A percentile compares a stretch with the other conserved stretches of the same genome.
Evolutionary conservation across 2,888 invertebrate genomes (phyloP).

Genomic region (Agriotes lineatus): DNA sequence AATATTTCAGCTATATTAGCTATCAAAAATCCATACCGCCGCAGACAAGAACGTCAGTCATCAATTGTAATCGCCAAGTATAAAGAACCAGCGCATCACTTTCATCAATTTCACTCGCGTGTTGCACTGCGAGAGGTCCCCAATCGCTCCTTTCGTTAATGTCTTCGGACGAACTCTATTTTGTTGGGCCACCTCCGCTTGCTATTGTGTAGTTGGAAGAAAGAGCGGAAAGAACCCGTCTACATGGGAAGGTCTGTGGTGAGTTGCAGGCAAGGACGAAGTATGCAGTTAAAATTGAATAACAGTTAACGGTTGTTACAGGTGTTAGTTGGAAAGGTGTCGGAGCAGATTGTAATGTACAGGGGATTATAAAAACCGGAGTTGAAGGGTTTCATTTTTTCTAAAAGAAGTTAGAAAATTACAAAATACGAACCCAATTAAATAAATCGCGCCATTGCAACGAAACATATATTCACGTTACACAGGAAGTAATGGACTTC

Average conservation of each 20-base stretch:
- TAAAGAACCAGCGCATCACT: constrained; percentile 32
- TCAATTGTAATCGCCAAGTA: constrained; percentile 22
- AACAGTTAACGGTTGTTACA: neutral
- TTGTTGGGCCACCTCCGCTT: constrained; percentile 17
- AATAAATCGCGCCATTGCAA: no score
- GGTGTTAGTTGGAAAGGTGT: no score
- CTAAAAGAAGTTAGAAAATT: no score
- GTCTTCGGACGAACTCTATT: neutral
- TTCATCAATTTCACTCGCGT: constrained; percentile 38
- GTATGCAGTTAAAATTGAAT: neutral
- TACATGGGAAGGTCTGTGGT: constrained; percentile 10
- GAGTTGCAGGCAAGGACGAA: neutral
- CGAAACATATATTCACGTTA: no score
- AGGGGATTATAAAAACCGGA: no score
- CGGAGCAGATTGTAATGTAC: no score
- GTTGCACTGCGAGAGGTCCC: constrained; percentile 21
- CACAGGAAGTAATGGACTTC: no score
- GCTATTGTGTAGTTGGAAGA: constrained; percentile 20
- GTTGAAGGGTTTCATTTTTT: no score
- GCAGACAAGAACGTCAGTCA: neutral
- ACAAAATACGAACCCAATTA: no score
- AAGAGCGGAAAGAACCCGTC: constrained; percentile 19
- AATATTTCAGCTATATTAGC: neutral
- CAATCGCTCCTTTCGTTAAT: constrained; percentile 16
- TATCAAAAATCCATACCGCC: neutral